Base-by-base conservation (phyloP, 2,888 invertebrate genomes). In the Argyra leucocephala region DNA sequence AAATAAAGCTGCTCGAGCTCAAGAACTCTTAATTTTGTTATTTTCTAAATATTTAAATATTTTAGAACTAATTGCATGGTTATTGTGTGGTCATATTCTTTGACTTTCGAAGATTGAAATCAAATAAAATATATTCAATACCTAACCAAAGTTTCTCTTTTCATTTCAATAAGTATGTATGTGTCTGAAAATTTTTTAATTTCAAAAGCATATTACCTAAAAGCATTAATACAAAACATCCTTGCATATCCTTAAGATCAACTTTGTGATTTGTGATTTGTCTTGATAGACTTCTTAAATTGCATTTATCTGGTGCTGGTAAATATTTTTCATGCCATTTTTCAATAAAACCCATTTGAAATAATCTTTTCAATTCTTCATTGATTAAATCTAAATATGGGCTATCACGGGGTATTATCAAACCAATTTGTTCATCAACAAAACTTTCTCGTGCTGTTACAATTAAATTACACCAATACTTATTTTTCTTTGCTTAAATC, bases 211-310 rank as follows among this genome's bases (percentile, higher is more conserved):
- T 23, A 23, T 76, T 82, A 90, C 93, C 93, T 64, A 93, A 78
- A 64, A 91, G 83, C 3, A 94, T 80, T 0, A 95, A 88, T 72
- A 93, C 88, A 80, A 94, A 94, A 26, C 92, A 93, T 15, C 94
- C 95, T 78, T 94, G 93, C 93, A 94, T 95, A 73, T 95, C 94
- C 64, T 88, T 85, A 71, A 94, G 83, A 76, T 92, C 91, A 59
- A 95, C 94, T 57, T 91, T 92, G 73, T 93, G 91, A 75, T 91
- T 93, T 68, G 87, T 87, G n/a, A 88, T 89, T 77, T 88, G 88
- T 0, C 86, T 81, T 18, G 81, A 77, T 22, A 83, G 77, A 1
- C 84, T 82, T 63, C 82, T 84, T 75, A 85, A 88, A 84, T 84
- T 91, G 74, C 94, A 95, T 68, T 88, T 86, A 77, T 93, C 90